phyloP scores from a whole-genome alignment of 2,797 vertebrate species.

The Pyrocephalus nanus region DNA sequence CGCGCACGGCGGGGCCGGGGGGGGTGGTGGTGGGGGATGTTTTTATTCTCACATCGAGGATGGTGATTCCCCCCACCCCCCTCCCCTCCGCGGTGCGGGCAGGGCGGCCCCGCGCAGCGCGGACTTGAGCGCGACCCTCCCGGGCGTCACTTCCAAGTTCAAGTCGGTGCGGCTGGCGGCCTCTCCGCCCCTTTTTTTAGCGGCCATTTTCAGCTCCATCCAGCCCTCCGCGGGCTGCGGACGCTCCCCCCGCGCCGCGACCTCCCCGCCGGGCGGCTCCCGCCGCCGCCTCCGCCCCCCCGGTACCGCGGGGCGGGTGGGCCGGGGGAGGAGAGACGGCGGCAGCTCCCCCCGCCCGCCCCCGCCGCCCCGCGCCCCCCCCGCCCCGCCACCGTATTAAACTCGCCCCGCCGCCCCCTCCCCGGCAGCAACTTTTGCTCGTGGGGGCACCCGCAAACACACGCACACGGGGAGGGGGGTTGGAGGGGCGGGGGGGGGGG shows the following conservation, averaged over 20 bases:
- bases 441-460: not conserved
- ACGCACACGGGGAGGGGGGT: not conserved
- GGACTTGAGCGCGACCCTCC: slow-evolving; percentile 62
- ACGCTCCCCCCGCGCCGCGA: not conserved
- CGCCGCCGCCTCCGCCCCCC: not conserved
- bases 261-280: slow-evolving; percentile 17
- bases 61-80: not conserved
- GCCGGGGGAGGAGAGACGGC: not conserved
- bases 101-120: slow-evolving; percentile 17
- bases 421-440: not conserved
- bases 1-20: not conserved
- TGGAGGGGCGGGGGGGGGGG: too few relatives aligned
- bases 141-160: slow-evolving; percentile 79
- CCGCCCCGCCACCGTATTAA: not conserved
- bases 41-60: not conserved
- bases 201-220: slow-evolving; percentile 85
- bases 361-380: not conserved
- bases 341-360: not conserved
- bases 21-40: too few relatives aligned
- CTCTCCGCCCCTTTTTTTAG: slow-evolving; percentile 73
- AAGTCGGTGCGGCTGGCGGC: slow-evolving; percentile 68
- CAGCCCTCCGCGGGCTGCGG: slow-evolving; percentile 14
- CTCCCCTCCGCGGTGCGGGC: not conserved
- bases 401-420: not conserved
- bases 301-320: not conserved